phyloP scores from a whole-genome alignment of 2,113 vertebrate species.

The Lycocorax pyrrhopterus region DNA sequence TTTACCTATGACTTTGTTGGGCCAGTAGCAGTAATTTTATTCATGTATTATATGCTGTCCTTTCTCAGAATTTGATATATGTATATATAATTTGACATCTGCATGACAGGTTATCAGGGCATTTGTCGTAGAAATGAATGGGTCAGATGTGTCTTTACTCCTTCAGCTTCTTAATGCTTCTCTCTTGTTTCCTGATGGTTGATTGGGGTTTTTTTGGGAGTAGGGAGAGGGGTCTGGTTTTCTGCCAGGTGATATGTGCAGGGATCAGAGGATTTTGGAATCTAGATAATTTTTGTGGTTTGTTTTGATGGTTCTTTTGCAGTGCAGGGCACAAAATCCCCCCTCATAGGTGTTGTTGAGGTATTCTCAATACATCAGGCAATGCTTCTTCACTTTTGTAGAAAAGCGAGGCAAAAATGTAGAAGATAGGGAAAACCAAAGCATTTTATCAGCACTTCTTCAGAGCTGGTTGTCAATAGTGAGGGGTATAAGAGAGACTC shows the following conservation, averaged over 20 bases:
- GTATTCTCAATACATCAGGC: background rate
- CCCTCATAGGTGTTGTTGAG: background rate
- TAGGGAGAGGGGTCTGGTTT: background rate
- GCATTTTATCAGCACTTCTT: background rate
- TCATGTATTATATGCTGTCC: background rate
- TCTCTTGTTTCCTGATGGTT: background rate
- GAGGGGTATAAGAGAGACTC: background rate
- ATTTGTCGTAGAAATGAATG: background rate
- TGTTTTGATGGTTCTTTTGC: background rate
- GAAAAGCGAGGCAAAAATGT: background rate
- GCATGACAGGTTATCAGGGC: background rate
- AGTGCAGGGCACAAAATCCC: background rate
- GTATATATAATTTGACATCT: background rate
- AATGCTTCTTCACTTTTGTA: background rate
- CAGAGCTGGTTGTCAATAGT: background rate
- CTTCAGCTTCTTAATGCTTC: background rate
- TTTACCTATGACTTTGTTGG: background rate
- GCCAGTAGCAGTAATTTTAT: background rate
- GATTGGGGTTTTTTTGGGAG: accelerated
- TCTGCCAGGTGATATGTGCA: background rate
- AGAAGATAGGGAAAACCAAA: background rate
- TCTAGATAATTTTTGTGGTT: background rate
- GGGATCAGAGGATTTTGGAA: background rate
- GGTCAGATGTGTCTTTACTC: background rate
- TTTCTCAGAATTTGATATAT: background rate